Evolutionary conservation across 2,113 vertebrate species (phyloP), one percentile per base, ranked within the genome.

Genomic region (Copsychus sechellarum): DNA sequence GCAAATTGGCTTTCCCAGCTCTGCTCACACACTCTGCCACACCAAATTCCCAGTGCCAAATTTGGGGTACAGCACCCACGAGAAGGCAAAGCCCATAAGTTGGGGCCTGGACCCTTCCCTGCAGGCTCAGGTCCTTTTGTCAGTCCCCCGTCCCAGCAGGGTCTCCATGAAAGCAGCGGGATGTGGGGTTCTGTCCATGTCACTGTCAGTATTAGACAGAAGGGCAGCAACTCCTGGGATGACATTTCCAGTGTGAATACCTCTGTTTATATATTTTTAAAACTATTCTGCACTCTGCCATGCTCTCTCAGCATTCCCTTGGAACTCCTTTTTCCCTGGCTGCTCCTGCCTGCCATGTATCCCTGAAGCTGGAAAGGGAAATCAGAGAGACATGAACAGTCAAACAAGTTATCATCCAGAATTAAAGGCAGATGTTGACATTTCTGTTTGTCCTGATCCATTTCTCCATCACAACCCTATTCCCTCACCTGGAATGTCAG

Each of bases 131-230:
- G n/a, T 43, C 67, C 34, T 38, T 66, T 16, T 23, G 8, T 43
- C 72, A 3, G 16, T 26, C 42, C 40, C 17, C 9, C 33, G 28
- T 60, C 67, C 25, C 45, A 66, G 50, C 58, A 18, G 38, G 12
- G 43, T 62, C 38, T 13, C 48, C 10, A 21, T 20, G 62, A n/a
- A 40, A 64, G 45, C 33, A 34, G 36, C 0, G 0, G 42, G 65
- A 58, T 1, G 0, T 2, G 24, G 34, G 24, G 5, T 26, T 51
- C 12, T 26, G 28, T 34, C 9, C 22, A 4, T 0, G 0, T 22
- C 60, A 14, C 25, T 45, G 45, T 43, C n/a, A 15, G 74, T 1
- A 14, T 38, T 36, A 43, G 57, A 34, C 18, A 40, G 28, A 53
- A 60, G 25, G 8, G 28, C 36, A 45, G 28, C n/a, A 45, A 9